phyloP scores from a whole-genome alignment of 1,140 invertebrate species.

The Anadara kagoshimensis region DNA sequence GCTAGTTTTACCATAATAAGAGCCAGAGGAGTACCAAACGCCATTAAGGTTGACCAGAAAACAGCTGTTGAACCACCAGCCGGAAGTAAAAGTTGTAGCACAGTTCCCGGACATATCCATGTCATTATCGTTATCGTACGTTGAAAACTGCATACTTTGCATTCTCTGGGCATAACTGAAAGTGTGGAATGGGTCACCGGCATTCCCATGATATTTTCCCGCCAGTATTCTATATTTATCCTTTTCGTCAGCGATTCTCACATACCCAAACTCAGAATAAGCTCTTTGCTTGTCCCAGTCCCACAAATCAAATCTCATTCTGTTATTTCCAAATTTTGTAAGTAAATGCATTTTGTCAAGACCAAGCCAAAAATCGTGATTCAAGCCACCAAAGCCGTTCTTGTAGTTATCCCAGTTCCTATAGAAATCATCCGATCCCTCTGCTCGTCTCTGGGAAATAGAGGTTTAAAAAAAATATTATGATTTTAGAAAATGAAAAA shows the following conservation, averaged over 20 bases:
- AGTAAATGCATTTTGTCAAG: slow-evolving; percentile 44
- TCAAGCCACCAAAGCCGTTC: slow-evolving; percentile 92
- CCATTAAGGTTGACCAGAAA: slow-evolving; percentile 40
- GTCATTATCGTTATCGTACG: slow-evolving; percentile 51
- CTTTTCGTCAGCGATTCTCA: slow-evolving; percentile 30
- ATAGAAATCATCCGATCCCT: slow-evolving; percentile 88
- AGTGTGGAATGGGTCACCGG: slow-evolving; percentile 43
- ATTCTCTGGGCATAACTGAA: slow-evolving; percentile 21
- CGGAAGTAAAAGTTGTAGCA: slow-evolving; percentile 37
- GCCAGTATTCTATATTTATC: slow-evolving; percentile 41
- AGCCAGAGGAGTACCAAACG: slow-evolving; percentile 35
- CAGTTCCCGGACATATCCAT: slow-evolving; percentile 31
- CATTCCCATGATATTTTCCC: slow-evolving; percentile 34
- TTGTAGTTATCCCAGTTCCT: slow-evolving; percentile 94
- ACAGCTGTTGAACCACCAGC: slow-evolving; percentile 51
- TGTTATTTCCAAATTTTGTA: slow-evolving; percentile 40
- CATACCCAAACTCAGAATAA: slow-evolving; percentile 31
- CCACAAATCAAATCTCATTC: slow-evolving; percentile 38
- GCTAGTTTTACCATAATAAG: slow-evolving; percentile 20
- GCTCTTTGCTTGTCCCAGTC: slow-evolving; percentile 27
- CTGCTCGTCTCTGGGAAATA: slow-evolving; percentile 80
- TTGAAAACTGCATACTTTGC: slow-evolving; percentile 46
- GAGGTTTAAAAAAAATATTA: neutral
- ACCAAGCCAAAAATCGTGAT: slow-evolving; percentile 75
- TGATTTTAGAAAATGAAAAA: neutral